Percentiles rank a stretch among this genome's conserved stretches.
Conservation (phyloP, 92 coral and sea anemone species). For the Micromussa lordhowensis region DNA sequence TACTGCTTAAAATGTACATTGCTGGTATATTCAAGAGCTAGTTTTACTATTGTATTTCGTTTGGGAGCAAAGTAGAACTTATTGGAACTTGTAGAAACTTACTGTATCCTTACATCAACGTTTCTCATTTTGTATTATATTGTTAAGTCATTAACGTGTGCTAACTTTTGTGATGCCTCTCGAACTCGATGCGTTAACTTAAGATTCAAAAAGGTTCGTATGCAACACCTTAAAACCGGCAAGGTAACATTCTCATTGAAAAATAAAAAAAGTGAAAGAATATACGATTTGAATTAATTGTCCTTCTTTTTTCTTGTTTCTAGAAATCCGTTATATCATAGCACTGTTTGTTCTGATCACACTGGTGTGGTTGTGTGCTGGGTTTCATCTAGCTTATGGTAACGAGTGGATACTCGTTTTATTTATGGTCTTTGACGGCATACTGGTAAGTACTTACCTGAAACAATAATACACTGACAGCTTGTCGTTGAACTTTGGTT, state of each 20-base stretch:
- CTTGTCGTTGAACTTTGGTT: neutral
- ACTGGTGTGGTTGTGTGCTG: constrained; percentile 95
- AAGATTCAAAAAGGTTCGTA: too few species aligned
- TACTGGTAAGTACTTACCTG: constrained; percentile 62
- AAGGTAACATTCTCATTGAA: too few species aligned
- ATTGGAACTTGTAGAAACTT: too few species aligned
- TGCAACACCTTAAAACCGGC: too few species aligned
- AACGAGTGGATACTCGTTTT: constrained; percentile 82
- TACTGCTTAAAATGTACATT: neutral
- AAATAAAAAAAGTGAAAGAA: too few species aligned
- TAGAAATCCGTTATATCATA: constrained; percentile 89
- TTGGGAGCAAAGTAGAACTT: too few species aligned
- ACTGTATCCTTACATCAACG: too few species aligned
- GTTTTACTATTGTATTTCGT: neutral
- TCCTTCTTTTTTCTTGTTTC: neutral
- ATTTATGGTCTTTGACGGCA: constrained; percentile 76
- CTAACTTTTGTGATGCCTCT: too few species aligned
- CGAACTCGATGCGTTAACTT: too few species aligned
- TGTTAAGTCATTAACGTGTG: too few species aligned
- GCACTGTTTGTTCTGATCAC: constrained; percentile 73
- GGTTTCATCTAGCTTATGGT: constrained; percentile 92
- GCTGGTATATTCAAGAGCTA: neutral
- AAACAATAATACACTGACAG: neutral
- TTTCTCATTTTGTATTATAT: too few species aligned
- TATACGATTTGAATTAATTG: neutral